phyloP scores from a whole-genome alignment of 2,797 vertebrate species.

The Synanceia verrucosa region DNA sequence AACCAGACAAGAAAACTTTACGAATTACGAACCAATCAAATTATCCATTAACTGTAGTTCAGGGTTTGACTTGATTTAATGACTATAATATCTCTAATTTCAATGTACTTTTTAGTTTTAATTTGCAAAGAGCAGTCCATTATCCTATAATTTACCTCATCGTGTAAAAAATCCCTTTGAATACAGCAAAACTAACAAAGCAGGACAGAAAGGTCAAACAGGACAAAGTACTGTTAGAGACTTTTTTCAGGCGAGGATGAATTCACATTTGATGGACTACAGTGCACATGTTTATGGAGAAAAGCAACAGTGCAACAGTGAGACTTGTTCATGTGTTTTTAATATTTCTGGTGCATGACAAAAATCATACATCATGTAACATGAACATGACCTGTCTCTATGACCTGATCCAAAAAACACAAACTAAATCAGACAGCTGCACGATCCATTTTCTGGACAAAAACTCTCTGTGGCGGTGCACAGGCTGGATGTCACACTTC shows the following conservation, averaged over 20 bases:
- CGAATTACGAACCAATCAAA: background rate
- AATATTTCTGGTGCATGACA: background rate
- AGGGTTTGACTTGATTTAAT: background rate
- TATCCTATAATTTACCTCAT: background rate
- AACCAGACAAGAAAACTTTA: background rate
- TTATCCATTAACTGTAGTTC: background rate
- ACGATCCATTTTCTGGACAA: conserved; percentile 37
- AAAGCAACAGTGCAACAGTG: background rate
- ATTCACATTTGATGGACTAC: background rate
- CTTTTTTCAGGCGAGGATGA: background rate
- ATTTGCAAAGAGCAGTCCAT: background rate
- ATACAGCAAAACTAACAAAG: background rate
- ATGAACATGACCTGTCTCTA: background rate
- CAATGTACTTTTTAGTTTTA: background rate
- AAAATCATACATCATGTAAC: background rate
- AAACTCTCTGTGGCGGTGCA: conserved; percentile 24
- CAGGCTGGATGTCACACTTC: conserved; percentile 16
- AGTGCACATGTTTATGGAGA: no score
- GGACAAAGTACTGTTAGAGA: background rate
- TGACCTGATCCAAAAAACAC: background rate
- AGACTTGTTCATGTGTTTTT: background rate
- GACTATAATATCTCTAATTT: no score
- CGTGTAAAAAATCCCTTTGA: background rate
- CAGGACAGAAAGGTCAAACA: background rate
- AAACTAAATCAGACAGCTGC: conserved; percentile 2